Evolutionary conservation across 2,113 vertebrate genomes (phyloP).

Genomic region (Oncorhynchus keta): DNA sequence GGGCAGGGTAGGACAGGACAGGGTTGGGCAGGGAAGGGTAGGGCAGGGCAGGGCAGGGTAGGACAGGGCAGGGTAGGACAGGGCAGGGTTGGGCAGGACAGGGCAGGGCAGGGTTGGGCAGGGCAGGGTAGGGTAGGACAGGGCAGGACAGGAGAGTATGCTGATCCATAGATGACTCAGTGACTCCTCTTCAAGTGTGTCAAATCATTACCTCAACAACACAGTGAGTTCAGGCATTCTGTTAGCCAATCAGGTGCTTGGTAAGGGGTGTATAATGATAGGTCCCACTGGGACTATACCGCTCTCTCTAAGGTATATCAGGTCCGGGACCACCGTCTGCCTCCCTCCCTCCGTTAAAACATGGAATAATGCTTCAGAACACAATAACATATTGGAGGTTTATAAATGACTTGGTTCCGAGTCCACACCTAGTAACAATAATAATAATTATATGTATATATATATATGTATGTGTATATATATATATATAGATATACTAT

Average conservation of each 20-base stretch:
- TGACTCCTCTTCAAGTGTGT: slow-evolving; percentile 58
- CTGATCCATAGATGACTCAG: background rate
- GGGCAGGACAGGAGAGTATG: background rate
- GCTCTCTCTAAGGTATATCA: slow-evolving; percentile 36
- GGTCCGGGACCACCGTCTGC: too few relatives aligned
- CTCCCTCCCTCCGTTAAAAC: slow-evolving; percentile 89
- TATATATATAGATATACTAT: slow-evolving; percentile 92
- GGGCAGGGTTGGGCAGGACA: accelerated
- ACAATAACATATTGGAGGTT: slow-evolving; percentile 86
- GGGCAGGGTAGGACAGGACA: too few relatives aligned
- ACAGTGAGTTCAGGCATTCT: slow-evolving; percentile 41
- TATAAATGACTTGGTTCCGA: slow-evolving; percentile 88
- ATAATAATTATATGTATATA: slow-evolving; percentile 80
- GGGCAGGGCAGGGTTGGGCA: too few relatives aligned
- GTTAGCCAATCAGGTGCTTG: slow-evolving; percentile 39
- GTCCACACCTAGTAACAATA: slow-evolving; percentile 92
- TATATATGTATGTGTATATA: slow-evolving; percentile 86
- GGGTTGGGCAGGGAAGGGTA: accelerated
- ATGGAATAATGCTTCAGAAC: slow-evolving; percentile 95
- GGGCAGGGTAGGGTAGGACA: too few relatives aligned
- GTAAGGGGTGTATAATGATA: slow-evolving; percentile 32
- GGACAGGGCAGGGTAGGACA: too few relatives aligned
- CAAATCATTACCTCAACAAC: slow-evolving; percentile 41
- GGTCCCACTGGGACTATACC: slow-evolving; percentile 59
- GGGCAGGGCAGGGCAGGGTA: accelerated